Percentiles rank a stretch among this genome's conserved stretches.
phyloP scores from a whole-genome alignment of 2,113 vertebrate species.

The Mirza zaza region DNA sequence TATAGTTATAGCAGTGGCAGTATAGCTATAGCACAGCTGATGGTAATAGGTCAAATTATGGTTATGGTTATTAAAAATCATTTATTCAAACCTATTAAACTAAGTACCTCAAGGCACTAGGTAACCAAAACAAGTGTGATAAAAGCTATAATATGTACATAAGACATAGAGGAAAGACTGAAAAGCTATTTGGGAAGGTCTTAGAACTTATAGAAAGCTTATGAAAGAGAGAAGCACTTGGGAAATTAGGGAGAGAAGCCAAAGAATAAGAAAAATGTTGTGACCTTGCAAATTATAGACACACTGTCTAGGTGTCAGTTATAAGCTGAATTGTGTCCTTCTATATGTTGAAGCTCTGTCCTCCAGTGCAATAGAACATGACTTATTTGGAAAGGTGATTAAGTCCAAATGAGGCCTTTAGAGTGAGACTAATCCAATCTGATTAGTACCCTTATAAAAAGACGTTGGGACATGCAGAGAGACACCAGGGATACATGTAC shows the following conservation, averaged over 20 bases:
- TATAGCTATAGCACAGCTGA: not conserved
- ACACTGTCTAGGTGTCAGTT: not conserved
- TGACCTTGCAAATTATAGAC: not conserved
- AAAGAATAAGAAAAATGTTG: not conserved
- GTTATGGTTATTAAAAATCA: not conserved
- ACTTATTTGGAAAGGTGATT: not conserved
- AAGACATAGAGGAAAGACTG: not conserved
- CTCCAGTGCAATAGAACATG: not conserved
- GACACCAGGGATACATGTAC: fast-evolving
- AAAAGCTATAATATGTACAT: not conserved
- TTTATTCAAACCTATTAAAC: not conserved
- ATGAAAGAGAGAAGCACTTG: not conserved
- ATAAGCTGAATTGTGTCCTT: not conserved
- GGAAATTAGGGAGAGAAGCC: not conserved
- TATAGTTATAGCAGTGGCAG: not conserved
- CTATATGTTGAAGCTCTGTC: not conserved
- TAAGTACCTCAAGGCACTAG: not conserved
- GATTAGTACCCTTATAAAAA: not conserved
- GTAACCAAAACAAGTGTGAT: not conserved
- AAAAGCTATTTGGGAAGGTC: not conserved
- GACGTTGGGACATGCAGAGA: not conserved
- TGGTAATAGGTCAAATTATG: not conserved
- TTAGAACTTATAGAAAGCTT: not conserved
- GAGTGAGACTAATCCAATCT: not conserved
- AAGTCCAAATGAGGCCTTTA: not conserved